These are phyloP conservation scores for Pagrus major DNA, from an alignment of 2,113 vertebrate genomes.

Conservation along the genomic window DNA sequence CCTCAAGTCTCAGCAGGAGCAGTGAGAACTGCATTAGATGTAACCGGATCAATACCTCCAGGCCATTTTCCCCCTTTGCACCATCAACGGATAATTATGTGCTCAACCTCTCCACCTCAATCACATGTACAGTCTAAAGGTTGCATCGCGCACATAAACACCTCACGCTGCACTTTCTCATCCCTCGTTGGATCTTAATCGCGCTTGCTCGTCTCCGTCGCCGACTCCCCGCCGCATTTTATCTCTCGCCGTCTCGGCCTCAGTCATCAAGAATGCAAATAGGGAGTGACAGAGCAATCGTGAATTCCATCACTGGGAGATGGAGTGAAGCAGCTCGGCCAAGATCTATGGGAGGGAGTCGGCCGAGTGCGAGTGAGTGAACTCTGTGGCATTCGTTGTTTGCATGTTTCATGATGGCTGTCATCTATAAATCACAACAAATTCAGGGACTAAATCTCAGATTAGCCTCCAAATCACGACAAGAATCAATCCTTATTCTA, in stretches of 20 bases:
- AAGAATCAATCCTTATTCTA: conserved; percentile 4
- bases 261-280: conserved; percentile 71
- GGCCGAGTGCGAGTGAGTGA: conserved; percentile 44
- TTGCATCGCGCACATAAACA: conserved; percentile 1
- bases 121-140: conserved; percentile 45
- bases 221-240: conserved; percentile 32
- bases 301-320: conserved; percentile 65
- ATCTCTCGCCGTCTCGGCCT: conserved; percentile 29
- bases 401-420: neutral
- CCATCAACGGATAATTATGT: conserved; percentile 66
- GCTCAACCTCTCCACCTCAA: conserved; percentile 48
- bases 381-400: conserved; percentile 25
- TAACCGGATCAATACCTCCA: conserved; percentile 66
- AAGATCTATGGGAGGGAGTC: conserved; percentile 36
- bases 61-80: conserved; percentile 48
- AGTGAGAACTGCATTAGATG: conserved; percentile 63
- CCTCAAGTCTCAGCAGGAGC: conserved; percentile 40
- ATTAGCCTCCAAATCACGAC: conserved; percentile 20
- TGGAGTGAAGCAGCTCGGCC: conserved; percentile 42
- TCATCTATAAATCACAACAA: conserved; percentile 39
- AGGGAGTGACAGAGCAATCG: conserved; percentile 77
- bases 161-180: neutral
- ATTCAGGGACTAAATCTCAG: conserved; percentile 8
- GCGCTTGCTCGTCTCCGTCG: conserved; percentile 28
- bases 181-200: conserved; percentile 38